phyloP scores from a whole-genome alignment of 2,113 vertebrate genomes.

The Callipepla californica region DNA sequence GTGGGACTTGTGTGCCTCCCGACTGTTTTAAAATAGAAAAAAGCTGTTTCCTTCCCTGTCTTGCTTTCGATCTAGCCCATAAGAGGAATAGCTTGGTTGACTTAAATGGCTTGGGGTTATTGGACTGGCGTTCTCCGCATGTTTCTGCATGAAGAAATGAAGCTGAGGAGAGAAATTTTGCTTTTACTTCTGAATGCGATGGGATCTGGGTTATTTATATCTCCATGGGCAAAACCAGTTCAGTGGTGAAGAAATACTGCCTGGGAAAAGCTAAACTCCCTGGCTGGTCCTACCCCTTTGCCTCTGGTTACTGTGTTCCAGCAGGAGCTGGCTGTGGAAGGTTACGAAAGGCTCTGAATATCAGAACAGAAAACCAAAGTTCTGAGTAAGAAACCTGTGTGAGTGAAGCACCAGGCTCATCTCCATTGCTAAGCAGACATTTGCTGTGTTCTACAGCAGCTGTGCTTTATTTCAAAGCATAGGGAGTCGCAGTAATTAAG shows the following conservation, averaged over 20 bases:
- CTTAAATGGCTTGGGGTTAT: not conserved
- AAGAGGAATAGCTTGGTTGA: not conserved
- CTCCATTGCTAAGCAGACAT: not conserved
- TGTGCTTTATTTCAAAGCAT: constrained; percentile 39
- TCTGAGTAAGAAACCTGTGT: not conserved
- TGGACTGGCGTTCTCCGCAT: not conserved
- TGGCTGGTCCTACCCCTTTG: not conserved
- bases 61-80: not conserved
- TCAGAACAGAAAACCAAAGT: not conserved
- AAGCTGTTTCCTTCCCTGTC: constrained; percentile 23
- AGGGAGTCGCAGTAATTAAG: constrained; percentile 2
- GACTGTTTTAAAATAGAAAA: constrained; percentile 50
- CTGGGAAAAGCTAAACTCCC: not conserved
- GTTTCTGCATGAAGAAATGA: not conserved
- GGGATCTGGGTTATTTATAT: not conserved
- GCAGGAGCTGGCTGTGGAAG: not conserved
- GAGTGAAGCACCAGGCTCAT: not conserved
- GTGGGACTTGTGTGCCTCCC: constrained; percentile 1
- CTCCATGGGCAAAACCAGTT: not conserved
- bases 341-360: not conserved
- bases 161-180: not conserved
- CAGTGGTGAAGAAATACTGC: not conserved
- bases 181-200: not conserved
- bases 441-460: not conserved
- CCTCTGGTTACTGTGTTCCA: not conserved